Evolutionary conservation across 2,888 invertebrate species (phyloP).

Genomic region (Eupithecia subfuscata): DNA sequence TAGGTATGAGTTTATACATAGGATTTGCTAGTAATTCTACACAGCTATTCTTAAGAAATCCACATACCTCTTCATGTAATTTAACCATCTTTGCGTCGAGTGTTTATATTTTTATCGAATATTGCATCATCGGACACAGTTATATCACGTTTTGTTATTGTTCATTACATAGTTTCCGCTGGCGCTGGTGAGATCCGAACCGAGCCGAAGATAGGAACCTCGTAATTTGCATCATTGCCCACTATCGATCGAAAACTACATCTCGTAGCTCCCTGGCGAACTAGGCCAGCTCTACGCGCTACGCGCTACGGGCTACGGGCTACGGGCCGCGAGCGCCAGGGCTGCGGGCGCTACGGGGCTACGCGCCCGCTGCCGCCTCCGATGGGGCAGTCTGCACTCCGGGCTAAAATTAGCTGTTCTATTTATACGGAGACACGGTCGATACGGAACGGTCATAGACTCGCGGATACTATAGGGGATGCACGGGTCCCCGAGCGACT

Average conservation of each 20-base stretch:
- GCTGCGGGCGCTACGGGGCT: conserved; percentile 46
- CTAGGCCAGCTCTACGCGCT: conserved; percentile 40
- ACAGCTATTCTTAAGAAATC: conserved; percentile 13
- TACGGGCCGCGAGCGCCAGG: conserved; percentile 51
- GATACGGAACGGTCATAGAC: conserved; percentile 25
- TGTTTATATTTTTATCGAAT: conserved; percentile 25
- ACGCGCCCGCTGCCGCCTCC: conserved; percentile 52
- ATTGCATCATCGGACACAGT: conserved; percentile 26
- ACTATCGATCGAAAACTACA: conserved; percentile 45
- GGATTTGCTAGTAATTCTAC: conserved; percentile 13
- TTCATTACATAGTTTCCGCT: conserved; percentile 2
- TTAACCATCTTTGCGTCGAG: conserved; percentile 31
- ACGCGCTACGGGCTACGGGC: conserved; percentile 42
- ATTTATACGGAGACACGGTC: conserved; percentile 34
- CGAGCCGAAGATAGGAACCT: conserved; percentile 22
- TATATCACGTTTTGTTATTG: conserved; percentile 25
- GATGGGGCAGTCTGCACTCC: conserved; percentile 27
- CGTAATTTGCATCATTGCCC: conserved; percentile 35
- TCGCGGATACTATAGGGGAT: conserved; percentile 17
- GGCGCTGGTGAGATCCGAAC: conserved; percentile 7
- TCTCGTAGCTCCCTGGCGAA: conserved; percentile 35
- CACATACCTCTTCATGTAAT: conserved; percentile 36
- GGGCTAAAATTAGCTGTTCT: conserved; percentile 39
- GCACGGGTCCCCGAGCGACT: conserved; percentile 38
- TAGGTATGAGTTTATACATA: conserved; percentile 12